Base-by-base conservation (phyloP, 2,113 vertebrate species). In the Oenanthe oenanthe region DNA sequence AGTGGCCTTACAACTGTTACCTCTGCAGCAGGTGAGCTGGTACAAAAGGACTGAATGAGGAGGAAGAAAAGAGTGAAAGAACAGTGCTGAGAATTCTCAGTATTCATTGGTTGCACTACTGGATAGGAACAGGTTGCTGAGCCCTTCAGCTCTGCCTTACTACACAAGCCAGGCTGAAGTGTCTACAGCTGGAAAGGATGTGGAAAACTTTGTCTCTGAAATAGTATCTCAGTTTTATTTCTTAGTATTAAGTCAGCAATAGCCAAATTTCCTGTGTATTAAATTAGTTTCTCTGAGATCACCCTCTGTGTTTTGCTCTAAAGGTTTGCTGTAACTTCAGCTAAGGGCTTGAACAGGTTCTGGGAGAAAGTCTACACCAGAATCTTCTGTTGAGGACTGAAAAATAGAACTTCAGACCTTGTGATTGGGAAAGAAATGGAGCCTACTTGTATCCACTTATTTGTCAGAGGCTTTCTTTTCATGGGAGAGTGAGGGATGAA, bases 11-110 rank as follows among this genome's bases (percentile, higher is more conserved):
- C 93, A 88, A 68, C 74, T 98, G 97, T 87, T 96, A 97, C 94
- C 95, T 98, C 61, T 98, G 97, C 93, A 96, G 96, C 92, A 97
- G 97, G 97, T 98, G 97, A 97, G 95, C 45, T 93, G 70, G 32
- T 81, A 79, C 29, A 70, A 95, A 92, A 80, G 43, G 17, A 42
- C 17, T 65, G 56, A 85, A 77, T 48, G 51, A 79, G 31, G 66
- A 72, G n/a, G 77, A 60, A 67, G 47, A 51, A 76, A 89, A 76
- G 51, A 40, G 12, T 43, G 40, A 84, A 87, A 85, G 45, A 93
- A 85, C 62, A 92, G 48, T 34, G 10, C 47, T 77, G 56, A 56
- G 45, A 77, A 60, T 68, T 50, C 13, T 74, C 22, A 28, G 26
- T 42, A 54, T 67, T 90, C 47, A 60, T 60, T 6, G 2, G 28